Conservation (phyloP, 2,113 vertebrate species). For the Gavialis gangeticus region DNA sequence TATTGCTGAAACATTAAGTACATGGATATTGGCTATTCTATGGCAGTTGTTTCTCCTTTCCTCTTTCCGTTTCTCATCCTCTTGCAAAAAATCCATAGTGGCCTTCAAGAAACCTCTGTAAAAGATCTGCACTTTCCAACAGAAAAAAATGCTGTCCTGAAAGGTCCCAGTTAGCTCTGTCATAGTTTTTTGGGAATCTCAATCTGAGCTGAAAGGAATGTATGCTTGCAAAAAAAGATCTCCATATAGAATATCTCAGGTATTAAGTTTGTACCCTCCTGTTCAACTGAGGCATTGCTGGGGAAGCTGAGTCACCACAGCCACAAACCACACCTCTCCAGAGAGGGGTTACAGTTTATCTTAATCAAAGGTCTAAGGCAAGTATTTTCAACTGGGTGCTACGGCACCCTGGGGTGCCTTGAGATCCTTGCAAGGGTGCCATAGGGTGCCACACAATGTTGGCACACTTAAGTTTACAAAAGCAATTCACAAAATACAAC, state of each 20-base stretch:
- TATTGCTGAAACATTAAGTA: not conserved
- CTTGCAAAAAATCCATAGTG: too few species aligned
- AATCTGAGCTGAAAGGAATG: not conserved
- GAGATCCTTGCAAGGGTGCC: too few species aligned
- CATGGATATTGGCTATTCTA: not conserved
- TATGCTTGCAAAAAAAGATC: not conserved
- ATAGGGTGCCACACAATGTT: too few species aligned
- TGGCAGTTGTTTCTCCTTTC: not conserved
- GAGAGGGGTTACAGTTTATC: too few species aligned
- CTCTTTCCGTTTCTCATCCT: not conserved
- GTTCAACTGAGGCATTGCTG: too few species aligned
- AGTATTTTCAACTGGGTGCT: too few species aligned
- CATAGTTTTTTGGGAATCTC: not conserved
- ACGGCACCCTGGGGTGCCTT: too few species aligned
- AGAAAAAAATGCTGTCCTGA: not conserved
- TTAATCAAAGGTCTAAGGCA: not conserved
- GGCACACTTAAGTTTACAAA: too few species aligned
- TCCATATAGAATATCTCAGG: not conserved
- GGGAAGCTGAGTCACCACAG: too few species aligned
- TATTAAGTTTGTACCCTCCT: not conserved
- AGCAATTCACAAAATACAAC: too few species aligned
- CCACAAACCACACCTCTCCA: too few species aligned
- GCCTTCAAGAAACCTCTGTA: too few species aligned
- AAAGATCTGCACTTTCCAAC: not conserved
- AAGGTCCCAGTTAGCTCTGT: not conserved